Base-by-base conservation (phyloP, 2,113 vertebrate genomes). In the Takifugu bimaculatus region DNA sequence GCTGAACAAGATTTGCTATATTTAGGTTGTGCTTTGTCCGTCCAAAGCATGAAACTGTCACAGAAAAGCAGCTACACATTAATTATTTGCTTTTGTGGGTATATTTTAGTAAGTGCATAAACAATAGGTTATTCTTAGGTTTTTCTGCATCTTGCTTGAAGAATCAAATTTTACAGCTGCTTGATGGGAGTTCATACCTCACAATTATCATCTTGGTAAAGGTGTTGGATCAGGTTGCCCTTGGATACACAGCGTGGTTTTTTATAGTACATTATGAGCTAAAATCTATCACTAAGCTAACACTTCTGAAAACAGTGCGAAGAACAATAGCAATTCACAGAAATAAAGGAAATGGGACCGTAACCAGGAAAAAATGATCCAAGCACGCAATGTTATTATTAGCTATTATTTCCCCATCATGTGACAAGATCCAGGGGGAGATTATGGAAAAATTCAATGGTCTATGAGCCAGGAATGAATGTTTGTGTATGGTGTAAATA, bases 31-130 rank as follows among this genome's bases (percentile, higher is more conserved):
- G 54, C 14, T 42, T 49, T n/a, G 50, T 50, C 63, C 3, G 7
- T 39, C 35, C 35, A 9, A 39, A 39, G 9, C 54, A 27, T 26
- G 43, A 13, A 49, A 28, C 28, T 5, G 15, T 47, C 3, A 47
- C 13, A 50, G 20, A 48, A 13, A 12, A 25, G 6, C 2, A 44
- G 48, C 32, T 25, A 55, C 10, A 32, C 13, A n/a, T 1, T 47
- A 14, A 15, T 47, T 47, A n/a, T 13, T 5, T 4, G 44, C 2
- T 28, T 54, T 14, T 52, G 44, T 4, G 25, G 47, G 44, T 29
- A 56, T 20, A 49, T 42, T 50, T 39, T 39, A 43, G 60, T 13
- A 45, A 68, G 43, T 42, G 59, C 28, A 29, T 48, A 13, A 5
- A 35, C 35, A 39, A 10, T 39, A 2, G 35, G 7, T 50, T n/a